These are phyloP conservation scores for Napeogenes sylphis DNA, from an alignment of 2,888 invertebrate genomes.

Conservation along the genomic window DNA sequence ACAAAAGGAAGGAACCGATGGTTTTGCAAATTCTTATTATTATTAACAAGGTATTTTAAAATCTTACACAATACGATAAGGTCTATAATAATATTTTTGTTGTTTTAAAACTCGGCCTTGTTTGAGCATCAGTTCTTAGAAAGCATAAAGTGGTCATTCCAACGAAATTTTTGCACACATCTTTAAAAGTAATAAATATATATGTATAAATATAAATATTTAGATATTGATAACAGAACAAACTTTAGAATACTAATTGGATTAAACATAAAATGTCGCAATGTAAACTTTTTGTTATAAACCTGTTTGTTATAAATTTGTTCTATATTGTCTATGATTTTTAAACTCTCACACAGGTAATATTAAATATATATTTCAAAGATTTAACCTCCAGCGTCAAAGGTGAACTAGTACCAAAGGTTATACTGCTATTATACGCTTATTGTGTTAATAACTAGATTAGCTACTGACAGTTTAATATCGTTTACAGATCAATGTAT, in stretches of 20 bases:
- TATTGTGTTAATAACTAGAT: not conserved
- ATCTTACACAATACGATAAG: conserved; percentile 14
- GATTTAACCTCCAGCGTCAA: conserved; percentile 1
- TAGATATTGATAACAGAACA: not conserved
- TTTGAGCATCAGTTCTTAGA: conserved; percentile 26
- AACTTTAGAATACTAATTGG: not conserved
- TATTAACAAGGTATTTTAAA: conserved; percentile 16
- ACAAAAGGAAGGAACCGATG: conserved; percentile 57
- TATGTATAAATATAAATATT: conserved; percentile 8
- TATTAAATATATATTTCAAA: not conserved
- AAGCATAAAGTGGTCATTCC: conserved; percentile 38
- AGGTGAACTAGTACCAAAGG: conserved; percentile 5
- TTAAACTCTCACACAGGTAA: not conserved
- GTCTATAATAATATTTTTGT: not conserved
- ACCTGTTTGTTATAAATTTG: not conserved
- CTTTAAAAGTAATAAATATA: conserved; percentile 27
- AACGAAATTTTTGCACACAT: conserved; percentile 53
- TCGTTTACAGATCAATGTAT: not conserved
- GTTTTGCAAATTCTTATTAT: conserved; percentile 32
- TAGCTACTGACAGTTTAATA: conserved; percentile 3
- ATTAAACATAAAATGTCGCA: not conserved
- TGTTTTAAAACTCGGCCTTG: conserved; percentile 21
- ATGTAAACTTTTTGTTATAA: not conserved
- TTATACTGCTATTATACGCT: not conserved
- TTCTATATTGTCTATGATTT: not conserved